Evolutionary conservation across 2,888 invertebrate genomes (phyloP).

Genomic region (Erebia epiphron): DNA sequence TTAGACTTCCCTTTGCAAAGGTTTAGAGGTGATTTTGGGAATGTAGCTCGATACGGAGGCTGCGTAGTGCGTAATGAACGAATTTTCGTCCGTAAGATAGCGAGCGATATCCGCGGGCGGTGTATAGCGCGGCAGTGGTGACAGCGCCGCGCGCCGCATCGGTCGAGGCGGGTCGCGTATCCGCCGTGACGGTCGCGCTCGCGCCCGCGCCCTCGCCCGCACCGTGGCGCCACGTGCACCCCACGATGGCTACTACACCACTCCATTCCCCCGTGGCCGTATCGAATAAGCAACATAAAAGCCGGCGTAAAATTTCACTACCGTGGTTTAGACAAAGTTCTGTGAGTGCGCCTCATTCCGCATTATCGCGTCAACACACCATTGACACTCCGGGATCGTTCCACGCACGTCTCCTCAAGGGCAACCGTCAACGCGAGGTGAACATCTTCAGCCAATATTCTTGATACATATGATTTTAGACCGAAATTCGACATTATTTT

Average conservation of each 20-base stretch:
- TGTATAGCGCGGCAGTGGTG: constrained; percentile 52
- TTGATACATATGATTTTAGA: neutral
- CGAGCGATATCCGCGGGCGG: constrained; percentile 42
- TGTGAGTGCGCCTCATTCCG: constrained; percentile 87
- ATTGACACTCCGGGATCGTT: constrained; percentile 95
- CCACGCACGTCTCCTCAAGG: constrained; percentile 88
- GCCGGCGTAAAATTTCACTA: constrained; percentile 92
- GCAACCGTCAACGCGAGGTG: constrained; percentile 84
- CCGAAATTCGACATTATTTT: constrained; percentile 10
- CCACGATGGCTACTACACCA: constrained; percentile 65
- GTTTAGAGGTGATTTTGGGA: constrained; percentile 52
- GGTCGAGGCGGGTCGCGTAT: constrained; percentile 48
- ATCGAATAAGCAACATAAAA: constrained; percentile 84
- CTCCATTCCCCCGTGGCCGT: constrained; percentile 51
- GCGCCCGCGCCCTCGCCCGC: constrained; percentile 48
- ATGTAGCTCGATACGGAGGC: constrained; percentile 80
- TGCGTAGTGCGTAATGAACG: constrained; percentile 79
- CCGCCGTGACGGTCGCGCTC: constrained; percentile 53
- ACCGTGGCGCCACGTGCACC: constrained; percentile 54
- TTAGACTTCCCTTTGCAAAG: constrained; percentile 65
- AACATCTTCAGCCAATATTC: constrained; percentile 39
- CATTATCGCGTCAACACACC: constrained; percentile 92
- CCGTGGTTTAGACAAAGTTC: constrained; percentile 95
- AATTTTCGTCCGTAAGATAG: constrained; percentile 55
- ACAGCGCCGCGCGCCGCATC: constrained; percentile 52